Evolutionary conservation across 2,113 vertebrate species (phyloP).

Genomic region (Cepphus grylle): DNA sequence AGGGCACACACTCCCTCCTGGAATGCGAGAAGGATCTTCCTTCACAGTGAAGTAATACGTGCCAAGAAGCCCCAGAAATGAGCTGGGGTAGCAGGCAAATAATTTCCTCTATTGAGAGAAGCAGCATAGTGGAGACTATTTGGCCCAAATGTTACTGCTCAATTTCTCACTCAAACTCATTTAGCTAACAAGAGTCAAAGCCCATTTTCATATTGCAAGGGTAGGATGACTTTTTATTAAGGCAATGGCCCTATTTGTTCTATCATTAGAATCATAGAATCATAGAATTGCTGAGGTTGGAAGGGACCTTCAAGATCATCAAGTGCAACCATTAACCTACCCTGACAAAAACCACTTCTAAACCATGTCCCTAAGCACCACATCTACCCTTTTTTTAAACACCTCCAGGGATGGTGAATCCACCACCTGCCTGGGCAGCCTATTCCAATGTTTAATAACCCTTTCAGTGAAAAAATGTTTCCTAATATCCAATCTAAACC

Average conservation of each 20-base stretch:
- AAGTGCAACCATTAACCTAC: too few relatives aligned
- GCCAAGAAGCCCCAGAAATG: neutral
- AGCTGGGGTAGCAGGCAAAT: neutral
- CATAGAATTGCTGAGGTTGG: too few relatives aligned
- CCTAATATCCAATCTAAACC: too few relatives aligned
- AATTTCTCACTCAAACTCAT: constrained; percentile 11
- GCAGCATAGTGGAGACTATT: neutral
- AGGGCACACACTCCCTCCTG: neutral
- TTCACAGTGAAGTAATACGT: neutral
- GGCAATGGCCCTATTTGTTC: neutral
- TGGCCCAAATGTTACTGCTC: neutral
- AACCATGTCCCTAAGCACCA: too few relatives aligned
- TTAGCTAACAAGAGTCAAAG: constrained; percentile 8
- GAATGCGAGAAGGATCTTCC: neutral
- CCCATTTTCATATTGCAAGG: neutral
- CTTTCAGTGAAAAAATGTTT: too few relatives aligned
- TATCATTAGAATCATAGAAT: neutral
- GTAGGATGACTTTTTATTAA: constrained; percentile 32
- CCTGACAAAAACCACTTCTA: too few relatives aligned
- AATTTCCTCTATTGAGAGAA: neutral
- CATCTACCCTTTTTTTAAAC: too few relatives aligned
- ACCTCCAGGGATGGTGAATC: too few relatives aligned
- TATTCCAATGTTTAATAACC: too few relatives aligned
- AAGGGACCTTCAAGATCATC: too few relatives aligned
- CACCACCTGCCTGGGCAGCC: too few relatives aligned